Conservation (phyloP, 2,888 invertebrate genomes). For the Tholera decimalis region DNA sequence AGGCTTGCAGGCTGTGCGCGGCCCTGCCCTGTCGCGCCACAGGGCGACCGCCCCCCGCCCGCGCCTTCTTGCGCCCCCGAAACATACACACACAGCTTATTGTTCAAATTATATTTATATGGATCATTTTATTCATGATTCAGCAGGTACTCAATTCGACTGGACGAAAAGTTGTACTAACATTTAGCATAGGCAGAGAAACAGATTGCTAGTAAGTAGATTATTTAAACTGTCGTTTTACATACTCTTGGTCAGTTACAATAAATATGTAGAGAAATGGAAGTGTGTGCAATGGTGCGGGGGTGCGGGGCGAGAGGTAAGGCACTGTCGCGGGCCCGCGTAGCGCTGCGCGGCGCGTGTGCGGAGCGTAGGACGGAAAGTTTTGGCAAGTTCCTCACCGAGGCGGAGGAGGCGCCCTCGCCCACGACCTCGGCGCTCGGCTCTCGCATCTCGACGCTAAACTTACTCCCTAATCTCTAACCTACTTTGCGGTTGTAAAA, state of each 20-base stretch:
- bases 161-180: conserved; percentile 15
- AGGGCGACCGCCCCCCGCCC: conserved; percentile 72
- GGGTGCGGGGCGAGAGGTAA: conserved; percentile 71
- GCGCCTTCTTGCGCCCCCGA: conserved; percentile 43
- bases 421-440: conserved; percentile 81
- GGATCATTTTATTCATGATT: conserved; percentile 4
- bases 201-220: background rate
- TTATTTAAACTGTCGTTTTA: background rate
- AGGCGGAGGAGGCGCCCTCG: conserved; percentile 79
- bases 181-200: background rate
- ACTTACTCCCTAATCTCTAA: conserved; percentile 88
- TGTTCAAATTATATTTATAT: conserved; percentile 1
- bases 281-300: conserved; percentile 23
- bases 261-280: background rate
- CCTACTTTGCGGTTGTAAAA: conserved; percentile 91
- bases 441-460: conserved; percentile 86
- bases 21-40: conserved; percentile 76
- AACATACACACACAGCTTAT: conserved; percentile 16
- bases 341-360: conserved; percentile 68
- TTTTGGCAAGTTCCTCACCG: conserved; percentile 88
- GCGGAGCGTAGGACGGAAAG: conserved; percentile 90
- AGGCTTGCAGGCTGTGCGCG: conserved; percentile 84
- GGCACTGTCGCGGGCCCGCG: conserved; percentile 83
- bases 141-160: conserved; percentile 6
- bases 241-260: no score